A percentile compares a stretch with the other conserved stretches of the same genome.
These are phyloP conservation scores for Penaeus indicus DNA, from an alignment of 1,140 invertebrate species.

Conservation along the genomic window DNA sequence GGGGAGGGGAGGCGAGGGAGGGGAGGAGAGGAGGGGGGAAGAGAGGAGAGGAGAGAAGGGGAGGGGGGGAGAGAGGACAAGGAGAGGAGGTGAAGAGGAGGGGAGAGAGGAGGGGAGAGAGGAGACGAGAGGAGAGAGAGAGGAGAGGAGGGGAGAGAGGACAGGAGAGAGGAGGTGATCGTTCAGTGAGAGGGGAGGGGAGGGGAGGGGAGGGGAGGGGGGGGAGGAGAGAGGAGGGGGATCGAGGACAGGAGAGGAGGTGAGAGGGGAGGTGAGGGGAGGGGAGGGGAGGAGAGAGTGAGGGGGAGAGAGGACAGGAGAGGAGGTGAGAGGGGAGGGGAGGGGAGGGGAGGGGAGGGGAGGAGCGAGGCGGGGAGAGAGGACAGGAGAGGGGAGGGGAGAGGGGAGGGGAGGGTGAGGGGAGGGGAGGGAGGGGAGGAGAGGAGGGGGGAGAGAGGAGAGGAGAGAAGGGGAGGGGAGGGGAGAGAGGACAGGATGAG, in stretches of 20 bases:
- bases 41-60: no score
- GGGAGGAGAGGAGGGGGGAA: not conserved
- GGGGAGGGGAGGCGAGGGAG: no score
- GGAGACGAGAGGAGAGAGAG: not conserved
- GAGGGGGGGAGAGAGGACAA: no score
- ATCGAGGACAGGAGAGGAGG: not conserved
- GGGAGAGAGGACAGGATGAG: not conserved
- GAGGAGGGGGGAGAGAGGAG: no score
- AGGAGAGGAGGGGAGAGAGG: not conserved
- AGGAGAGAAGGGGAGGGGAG: no score
- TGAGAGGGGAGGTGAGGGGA: not conserved
- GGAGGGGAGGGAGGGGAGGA: not conserved
- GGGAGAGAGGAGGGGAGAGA: no score
- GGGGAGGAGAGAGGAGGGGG: not conserved
- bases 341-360: not conserved
- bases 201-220: no score
- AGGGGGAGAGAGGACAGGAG: not conserved
- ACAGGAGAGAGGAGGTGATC: no score
- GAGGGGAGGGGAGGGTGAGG: not conserved
- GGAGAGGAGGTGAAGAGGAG: no score
- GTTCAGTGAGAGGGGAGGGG: not conserved
- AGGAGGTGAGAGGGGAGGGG: no score
- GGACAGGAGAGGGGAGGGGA: not conserved
- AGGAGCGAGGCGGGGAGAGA: rapidly evolving
- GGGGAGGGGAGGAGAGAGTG: no score